These are phyloP conservation scores for Gonioctena quinquepunctata DNA, from an alignment of 1,140 invertebrate genomes.

Conservation along the genomic window DNA sequence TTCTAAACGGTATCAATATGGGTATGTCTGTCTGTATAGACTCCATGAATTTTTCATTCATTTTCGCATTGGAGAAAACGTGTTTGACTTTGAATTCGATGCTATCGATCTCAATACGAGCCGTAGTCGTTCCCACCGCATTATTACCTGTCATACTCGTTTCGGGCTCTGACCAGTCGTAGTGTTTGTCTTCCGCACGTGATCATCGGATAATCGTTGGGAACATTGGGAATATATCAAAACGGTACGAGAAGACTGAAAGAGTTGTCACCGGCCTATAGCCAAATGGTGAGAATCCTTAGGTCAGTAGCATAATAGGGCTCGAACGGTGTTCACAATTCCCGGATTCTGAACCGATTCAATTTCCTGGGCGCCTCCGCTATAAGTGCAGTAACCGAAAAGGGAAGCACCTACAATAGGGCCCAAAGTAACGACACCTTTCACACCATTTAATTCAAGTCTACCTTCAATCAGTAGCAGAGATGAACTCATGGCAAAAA, in stretches of 20 bases:
- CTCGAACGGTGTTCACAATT: slow-evolving; percentile 12
- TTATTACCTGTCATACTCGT: too few relatives aligned
- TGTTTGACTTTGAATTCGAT: too few relatives aligned
- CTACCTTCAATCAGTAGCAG: too few relatives aligned
- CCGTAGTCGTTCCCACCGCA: too few relatives aligned
- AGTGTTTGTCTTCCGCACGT: slow-evolving; percentile 7
- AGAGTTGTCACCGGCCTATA: slow-evolving; percentile 10
- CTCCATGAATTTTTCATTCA: too few relatives aligned
- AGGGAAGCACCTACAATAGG: slow-evolving; percentile 11
- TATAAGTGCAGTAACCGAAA: not conserved
- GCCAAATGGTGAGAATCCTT: not conserved
- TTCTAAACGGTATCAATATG: too few relatives aligned
- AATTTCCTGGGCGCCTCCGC: not conserved
- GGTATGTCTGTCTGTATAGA: too few relatives aligned
- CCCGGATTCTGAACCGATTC: slow-evolving; percentile 11
- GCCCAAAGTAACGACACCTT: slow-evolving; percentile 1
- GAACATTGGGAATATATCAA: slow-evolving; percentile 13
- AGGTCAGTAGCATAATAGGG: not conserved
- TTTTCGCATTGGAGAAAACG: too few relatives aligned
- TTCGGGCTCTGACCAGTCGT: slow-evolving; percentile 11
- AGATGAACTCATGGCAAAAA: too few relatives aligned
- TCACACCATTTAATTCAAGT: too few relatives aligned
- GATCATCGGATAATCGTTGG: slow-evolving; percentile 16
- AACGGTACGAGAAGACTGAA: not conserved
- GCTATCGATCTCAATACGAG: too few relatives aligned